Evolutionary conservation across 2,888 invertebrate genomes (phyloP), one percentile per base, ranked within the genome.

Genomic region (Nomada fabriciana): DNA sequence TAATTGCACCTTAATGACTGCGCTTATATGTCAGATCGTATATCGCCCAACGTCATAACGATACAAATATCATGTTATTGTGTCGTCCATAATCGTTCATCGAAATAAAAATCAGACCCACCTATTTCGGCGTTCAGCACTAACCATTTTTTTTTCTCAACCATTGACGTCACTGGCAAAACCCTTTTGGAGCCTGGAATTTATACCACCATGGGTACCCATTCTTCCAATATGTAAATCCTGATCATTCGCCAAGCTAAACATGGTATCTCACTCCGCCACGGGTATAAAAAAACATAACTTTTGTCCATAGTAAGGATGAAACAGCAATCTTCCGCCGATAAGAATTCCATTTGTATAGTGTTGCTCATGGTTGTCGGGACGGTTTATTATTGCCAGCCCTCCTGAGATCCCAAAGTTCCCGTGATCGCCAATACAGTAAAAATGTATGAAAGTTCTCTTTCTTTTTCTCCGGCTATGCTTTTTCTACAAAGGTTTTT

Each of bases 131-230:
- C n/a, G 29, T 50, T 67, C 64, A 3, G 3, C 1, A 18, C 2
- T 25, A 23, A 0, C 36, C 2, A 3, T 60, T 36, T 77, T 70
- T 20, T 73, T 61, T 67, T 75, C 9, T 29, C 36, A 23, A 18
- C 29, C 55, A 71, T 65, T 85, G 59, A 79, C 71, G 67, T 74
- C 76, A 69, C 1, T 0, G 15, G 5, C 2, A 1, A 18, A 59
- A 60, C 57, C 65, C 55, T 71, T 78, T 83, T 74, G 9, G 25
- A 18, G 11, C n/a, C 15, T 9, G 18, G 23, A 20, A n/a, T 1
- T 43, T 43, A 43, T 43, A 13, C 43, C 43, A 43, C 13, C 43
- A 13, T 47, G n/a, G 4, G 2, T 2, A 23, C 3, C 15, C 20
- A 47, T 47, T 15, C 13, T 18, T 4, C 0, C 7, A 60, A 43